Conservation (phyloP, 1,140 invertebrate species). For the Pseudomyrmex gracilis region DNA sequence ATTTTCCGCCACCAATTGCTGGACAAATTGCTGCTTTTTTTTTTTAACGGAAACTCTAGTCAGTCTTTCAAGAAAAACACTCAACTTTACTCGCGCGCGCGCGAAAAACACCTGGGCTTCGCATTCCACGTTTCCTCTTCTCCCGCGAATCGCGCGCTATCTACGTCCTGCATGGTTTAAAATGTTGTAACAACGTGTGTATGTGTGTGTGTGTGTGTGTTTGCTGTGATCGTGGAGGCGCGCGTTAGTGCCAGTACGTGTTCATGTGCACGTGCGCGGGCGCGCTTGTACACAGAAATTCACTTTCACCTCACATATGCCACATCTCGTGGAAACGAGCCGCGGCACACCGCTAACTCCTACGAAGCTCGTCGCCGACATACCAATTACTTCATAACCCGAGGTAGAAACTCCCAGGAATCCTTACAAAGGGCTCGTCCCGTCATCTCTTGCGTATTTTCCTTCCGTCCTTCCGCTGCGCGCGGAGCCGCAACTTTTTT, state of each 20-base stretch:
- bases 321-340: constrained; percentile 61
- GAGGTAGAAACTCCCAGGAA: constrained; percentile 60
- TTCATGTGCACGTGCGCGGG: constrained; percentile 55
- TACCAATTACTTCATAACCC: constrained; percentile 73
- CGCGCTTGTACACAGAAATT: constrained; percentile 72
- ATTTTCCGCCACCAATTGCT: neutral
- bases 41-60: neutral
- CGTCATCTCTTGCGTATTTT: constrained; percentile 28
- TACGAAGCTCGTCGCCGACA: constrained; percentile 61
- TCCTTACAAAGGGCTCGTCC: constrained; percentile 29
- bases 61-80: neutral
- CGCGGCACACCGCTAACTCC: constrained; percentile 51
- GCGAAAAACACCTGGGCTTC: neutral
- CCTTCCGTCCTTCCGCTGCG: neutral
- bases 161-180: constrained; percentile 36
- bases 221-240: neutral
- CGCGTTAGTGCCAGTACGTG: constrained; percentile 10
- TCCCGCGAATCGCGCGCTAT: neutral
- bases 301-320: constrained; percentile 77
- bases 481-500: constrained; percentile 2
- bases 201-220: constrained; percentile 25
- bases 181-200: constrained; percentile 56
- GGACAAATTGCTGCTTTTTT: neutral
- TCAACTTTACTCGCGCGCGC: neutral
- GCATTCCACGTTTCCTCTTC: neutral